Base-by-base conservation (phyloP, 2,113 vertebrate genomes). In the Sphyrna mokarran region DNA sequence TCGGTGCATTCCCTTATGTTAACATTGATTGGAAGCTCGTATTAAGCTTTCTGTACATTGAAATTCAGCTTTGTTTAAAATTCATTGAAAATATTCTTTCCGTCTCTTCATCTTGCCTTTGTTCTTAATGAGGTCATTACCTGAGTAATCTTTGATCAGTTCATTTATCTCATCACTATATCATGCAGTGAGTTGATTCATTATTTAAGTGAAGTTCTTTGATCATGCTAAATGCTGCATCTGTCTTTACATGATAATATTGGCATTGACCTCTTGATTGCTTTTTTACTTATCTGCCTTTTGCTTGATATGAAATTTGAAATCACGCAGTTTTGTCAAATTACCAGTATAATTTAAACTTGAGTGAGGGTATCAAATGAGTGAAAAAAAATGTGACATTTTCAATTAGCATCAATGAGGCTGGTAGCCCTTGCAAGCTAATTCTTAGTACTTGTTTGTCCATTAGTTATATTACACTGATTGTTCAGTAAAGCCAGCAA, bases 151-250 rank as follows among this genome's bases (percentile, higher is more conserved):
- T 68, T 68, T 66, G 89, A 66, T 93, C 61, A 37, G 14, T 37
- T 63, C 89, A 93, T 93, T 93, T 33, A 93, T 66, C 61, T 93
- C 61, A 93, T 37, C 33, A 68, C 63, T 58, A 7, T 20, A 93
- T 13, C 87, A 16, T 33, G 48, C 87, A 90, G 48, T 90, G 89
- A 37, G 16, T 93, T 93, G 89, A 93, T 93, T 93, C 89, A 20
- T 1, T 91, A 37, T 91, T 91, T 66, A 93, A 93, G 14, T 93
- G 89, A 91, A 91, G 89, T 93, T 93, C 33, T 93, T 66, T 68
- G 89, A 93, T 93, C n/a, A 66, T 22, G n/a, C 61, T 37, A 93
- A 93, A 93, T 93, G 89, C n/a, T 66, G 58, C 16, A 66, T 91
- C 58, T 91, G 87, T 91, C 54, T 91, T 91, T 91, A 61, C 13